Evolutionary conservation across 2,113 vertebrate genomes (phyloP).

Genomic region (Triplophysa rosa): DNA sequence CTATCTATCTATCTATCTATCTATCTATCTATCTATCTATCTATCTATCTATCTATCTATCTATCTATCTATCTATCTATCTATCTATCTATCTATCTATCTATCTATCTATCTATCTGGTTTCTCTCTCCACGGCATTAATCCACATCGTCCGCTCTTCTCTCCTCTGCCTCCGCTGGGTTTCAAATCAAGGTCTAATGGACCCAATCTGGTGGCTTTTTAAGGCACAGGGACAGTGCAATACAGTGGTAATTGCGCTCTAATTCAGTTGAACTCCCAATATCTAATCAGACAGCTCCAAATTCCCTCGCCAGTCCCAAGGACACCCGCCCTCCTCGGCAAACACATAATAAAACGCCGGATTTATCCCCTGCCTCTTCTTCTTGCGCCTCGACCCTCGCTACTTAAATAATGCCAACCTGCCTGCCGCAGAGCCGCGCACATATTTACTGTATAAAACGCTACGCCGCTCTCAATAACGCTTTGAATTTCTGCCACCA

Average conservation of each 20-base stretch:
- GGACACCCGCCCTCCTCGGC: constrained; percentile 60
- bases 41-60: not conserved
- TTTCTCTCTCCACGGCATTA: constrained; percentile 29
- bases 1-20: constrained; percentile 1
- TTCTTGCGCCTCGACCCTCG: constrained; percentile 37
- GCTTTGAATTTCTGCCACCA: constrained; percentile 51
- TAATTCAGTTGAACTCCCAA: constrained; percentile 67
- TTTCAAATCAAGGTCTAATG: constrained; percentile 64
- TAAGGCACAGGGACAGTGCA: constrained; percentile 61
- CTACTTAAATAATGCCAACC: constrained; percentile 56
- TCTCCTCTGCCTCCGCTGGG: constrained; percentile 48
- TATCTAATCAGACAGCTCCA: constrained; percentile 66
- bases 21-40: not conserved
- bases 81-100: constrained; percentile 3
- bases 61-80: not conserved
- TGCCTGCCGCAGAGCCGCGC: constrained; percentile 48
- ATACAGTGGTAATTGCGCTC: constrained; percentile 62
- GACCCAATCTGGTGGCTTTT: constrained; percentile 62
- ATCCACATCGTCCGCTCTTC: constrained; percentile 24
- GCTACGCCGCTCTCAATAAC: constrained; percentile 50
- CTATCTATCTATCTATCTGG: constrained; percentile 11
- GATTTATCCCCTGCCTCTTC: constrained; percentile 52
- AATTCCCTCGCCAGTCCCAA: constrained; percentile 60
- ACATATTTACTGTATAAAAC: constrained; percentile 52
- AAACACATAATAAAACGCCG: constrained; percentile 63